Base-by-base conservation (phyloP, 1,140 invertebrate species). In the Hyles vespertilio region DNA sequence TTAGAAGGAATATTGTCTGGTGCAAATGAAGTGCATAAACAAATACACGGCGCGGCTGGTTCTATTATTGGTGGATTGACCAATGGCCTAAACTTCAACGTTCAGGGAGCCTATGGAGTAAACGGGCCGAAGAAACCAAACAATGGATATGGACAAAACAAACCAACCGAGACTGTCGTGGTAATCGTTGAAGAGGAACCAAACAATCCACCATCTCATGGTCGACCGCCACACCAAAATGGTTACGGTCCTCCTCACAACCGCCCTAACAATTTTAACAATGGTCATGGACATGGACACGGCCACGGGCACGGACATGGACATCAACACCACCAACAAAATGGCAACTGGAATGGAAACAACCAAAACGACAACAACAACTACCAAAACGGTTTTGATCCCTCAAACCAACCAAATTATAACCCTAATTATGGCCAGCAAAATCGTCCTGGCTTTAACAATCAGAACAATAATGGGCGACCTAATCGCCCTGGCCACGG, bases 131-230 rank as follows among this genome's bases (percentile, higher is more conserved):
- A 55, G 9, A 51, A 45, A 10, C 33, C 47, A 4, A 51, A 43
- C n/a, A 3, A 45, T 32, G 51, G 32, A 44, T n/a, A 44, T 11
- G 11, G 9, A 43, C 52, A 56, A 7, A 47, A 32, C 7, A 49
- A 57, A n/a, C 56, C 58, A 11, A 34, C 51, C 3, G 64, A 67
- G 44, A 67, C 61, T 12, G 44, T 64, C 10, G 58, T 64, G 7
- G 59, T 70, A 3, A 59, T 67, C 22, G 61, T 67, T 2, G 51
- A 67, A 56, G 61, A 67, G n/a, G 32, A 54, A 34, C 10, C 50
- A 44, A 54, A 22, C 22, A 11, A 47, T 56, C n/a, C 7, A 46
- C 43, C 53, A 32, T 12, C 43, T 32, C 43, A 55, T 7, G 43
- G 12, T 11, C 40, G 59, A 32, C 49, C 32, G 8, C 61, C 45